A percentile compares a stretch with the other conserved stretches of the same genome.
phyloP scores from a whole-genome alignment of 2,888 invertebrate species.

The Drosophila flavopinicola region DNA sequence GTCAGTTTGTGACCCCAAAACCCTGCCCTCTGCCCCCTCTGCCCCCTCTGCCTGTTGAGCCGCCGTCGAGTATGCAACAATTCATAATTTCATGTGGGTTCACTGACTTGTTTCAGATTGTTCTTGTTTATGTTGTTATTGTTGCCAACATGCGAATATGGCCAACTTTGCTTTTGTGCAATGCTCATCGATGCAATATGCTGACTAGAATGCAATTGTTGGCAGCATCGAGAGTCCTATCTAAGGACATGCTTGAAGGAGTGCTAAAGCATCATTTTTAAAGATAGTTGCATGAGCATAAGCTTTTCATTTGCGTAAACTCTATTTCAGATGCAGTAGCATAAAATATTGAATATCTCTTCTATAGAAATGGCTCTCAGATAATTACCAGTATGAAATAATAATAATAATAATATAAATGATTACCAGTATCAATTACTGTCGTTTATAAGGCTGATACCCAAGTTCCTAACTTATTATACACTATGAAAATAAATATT shows the following conservation, averaged over 20 bases:
- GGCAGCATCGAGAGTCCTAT: neutral
- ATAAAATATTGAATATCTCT: too few species aligned
- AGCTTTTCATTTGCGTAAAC: too few species aligned
- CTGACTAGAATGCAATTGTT: constrained; percentile 23
- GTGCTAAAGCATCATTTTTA: neutral
- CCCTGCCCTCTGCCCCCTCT: neutral
- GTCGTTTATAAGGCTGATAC: too few species aligned
- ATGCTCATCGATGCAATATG: constrained; percentile 31
- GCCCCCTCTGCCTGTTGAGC: neutral
- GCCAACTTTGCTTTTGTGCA: constrained; percentile 41
- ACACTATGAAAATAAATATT: too few species aligned
- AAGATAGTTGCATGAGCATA: too few species aligned
- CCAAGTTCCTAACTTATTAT: too few species aligned
- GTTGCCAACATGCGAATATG: constrained; percentile 45
- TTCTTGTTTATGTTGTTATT: constrained; percentile 23
- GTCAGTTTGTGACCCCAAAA: constrained; percentile 36
- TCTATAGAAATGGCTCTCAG: too few species aligned
- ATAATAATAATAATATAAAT: too few species aligned
- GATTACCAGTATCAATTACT: too few species aligned
- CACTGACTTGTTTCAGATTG: constrained; percentile 54
- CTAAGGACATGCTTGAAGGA: neutral
- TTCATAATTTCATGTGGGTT: constrained; percentile 58
- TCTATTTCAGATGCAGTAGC: too few species aligned
- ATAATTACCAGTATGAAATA: too few species aligned
- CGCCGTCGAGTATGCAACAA: constrained; percentile 51